Conservation (phyloP, 2,113 vertebrate species). For the Nothobranchius kuhntae region DNA sequence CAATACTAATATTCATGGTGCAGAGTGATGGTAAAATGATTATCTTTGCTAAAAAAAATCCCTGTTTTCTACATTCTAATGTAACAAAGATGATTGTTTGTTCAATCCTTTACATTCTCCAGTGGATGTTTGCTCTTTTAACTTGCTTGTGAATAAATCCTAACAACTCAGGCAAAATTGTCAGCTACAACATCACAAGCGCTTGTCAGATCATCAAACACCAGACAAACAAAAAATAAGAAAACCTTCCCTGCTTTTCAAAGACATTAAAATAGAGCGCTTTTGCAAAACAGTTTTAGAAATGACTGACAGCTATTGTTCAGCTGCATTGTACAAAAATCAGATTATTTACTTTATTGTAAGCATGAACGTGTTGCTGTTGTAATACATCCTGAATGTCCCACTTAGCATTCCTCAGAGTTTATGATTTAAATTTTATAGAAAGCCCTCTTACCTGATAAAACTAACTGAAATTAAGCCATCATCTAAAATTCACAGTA, state of each 20-base stretch:
- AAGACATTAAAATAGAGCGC: background rate
- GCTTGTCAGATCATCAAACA: background rate
- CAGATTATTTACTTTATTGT: slow-evolving; percentile 7
- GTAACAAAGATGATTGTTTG: too few relatives aligned
- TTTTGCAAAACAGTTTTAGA: background rate
- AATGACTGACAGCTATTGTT: background rate
- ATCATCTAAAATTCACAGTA: slow-evolving; percentile 42
- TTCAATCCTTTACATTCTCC: too few relatives aligned
- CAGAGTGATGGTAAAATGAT: too few relatives aligned
- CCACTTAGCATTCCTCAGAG: slow-evolving; percentile 15
- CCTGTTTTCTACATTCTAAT: too few relatives aligned
- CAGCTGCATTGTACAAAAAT: background rate
- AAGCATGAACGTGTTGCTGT: background rate
- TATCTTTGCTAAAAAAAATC: too few relatives aligned
- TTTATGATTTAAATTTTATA: slow-evolving; percentile 28
- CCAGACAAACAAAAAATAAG: background rate
- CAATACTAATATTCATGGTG: too few relatives aligned
- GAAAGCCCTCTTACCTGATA: slow-evolving; percentile 32
- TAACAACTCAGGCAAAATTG: background rate
- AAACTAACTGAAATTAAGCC: slow-evolving; percentile 26
- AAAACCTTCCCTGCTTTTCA: background rate
- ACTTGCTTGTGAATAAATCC: background rate
- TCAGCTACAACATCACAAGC: background rate
- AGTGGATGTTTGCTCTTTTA: too few relatives aligned
- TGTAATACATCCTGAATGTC: background rate